Percentiles rank a stretch among this genome's conserved stretches.
Conservation (phyloP, 2,797 vertebrate species). For the Enteromius treurensis region DNA sequence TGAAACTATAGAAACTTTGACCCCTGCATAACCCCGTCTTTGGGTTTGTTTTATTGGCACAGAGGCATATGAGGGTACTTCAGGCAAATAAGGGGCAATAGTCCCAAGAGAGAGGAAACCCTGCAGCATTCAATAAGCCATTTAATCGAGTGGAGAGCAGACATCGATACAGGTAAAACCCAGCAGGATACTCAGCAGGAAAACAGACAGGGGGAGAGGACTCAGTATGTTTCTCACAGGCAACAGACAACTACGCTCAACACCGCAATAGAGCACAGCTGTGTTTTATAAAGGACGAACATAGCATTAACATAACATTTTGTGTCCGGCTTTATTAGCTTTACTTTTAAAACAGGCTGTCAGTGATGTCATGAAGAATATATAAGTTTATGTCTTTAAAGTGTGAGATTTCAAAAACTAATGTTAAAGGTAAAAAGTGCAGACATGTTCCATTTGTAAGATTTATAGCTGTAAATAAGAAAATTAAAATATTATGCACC, state of each 20-base stretch:
- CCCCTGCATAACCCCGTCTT: slow-evolving; percentile 32
- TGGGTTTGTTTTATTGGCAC: slow-evolving; percentile 48
- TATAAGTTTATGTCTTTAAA: background rate
- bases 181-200: slow-evolving; percentile 35
- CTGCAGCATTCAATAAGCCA: slow-evolving; percentile 50
- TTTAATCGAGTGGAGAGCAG: slow-evolving; percentile 48
- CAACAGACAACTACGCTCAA: slow-evolving; percentile 18
- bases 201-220: background rate
- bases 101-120: slow-evolving; percentile 27
- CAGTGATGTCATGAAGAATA: background rate
- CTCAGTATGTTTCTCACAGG: background rate
- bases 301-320: background rate
- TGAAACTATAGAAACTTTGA: slow-evolving; percentile 35
- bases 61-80: background rate
- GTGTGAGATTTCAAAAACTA: slow-evolving; percentile 14
- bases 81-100: slow-evolving; percentile 28
- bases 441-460: background rate
- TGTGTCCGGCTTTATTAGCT: background rate
- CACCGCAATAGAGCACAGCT: slow-evolving; percentile 7
- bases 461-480: background rate
- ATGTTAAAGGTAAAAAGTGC: background rate
- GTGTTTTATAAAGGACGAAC: slow-evolving; percentile 13
- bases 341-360: background rate
- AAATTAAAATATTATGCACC: background rate
- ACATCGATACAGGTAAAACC: slow-evolving; percentile 34